Evolutionary conservation across 2,113 vertebrate species (phyloP), one percentile per base, ranked within the genome.

Genomic region (Urocolius indicus): DNA sequence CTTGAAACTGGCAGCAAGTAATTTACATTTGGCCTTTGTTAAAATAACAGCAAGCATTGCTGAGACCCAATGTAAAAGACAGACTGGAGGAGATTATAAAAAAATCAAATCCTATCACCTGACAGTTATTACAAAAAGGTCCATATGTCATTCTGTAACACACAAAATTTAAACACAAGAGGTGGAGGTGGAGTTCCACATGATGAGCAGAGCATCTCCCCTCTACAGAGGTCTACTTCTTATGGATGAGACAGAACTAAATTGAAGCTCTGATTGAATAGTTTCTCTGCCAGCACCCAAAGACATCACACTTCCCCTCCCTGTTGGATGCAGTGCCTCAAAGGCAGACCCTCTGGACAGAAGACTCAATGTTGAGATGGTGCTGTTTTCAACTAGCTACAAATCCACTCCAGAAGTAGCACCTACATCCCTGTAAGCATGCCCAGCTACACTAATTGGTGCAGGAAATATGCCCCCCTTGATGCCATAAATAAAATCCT

Each of bases 1-100:
- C 93, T 97, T 62, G 32, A 88, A 96, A 92, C 94, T 97, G 96
- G 97, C 91, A 97, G 96, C 96, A 96, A 93, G 94, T 95, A 95
- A 95, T 97, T 97, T 98, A 97, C 96, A 97, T 96, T 96, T 98
- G 98, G 93, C 78, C 95, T 97, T 97, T 91, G 93, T 98, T 97
- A 97, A 96, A 93, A 94, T 81, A 96, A 96, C 88, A 97, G 90
- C 83, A 78, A 95, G 80, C 91, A 96, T 96, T 96, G 95, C 4
- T 96, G 95, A 96, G 93, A 95, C 87, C 92, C 97, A 98, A 98
- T 87, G 82, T 65, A 96, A 96, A 96, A 95, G 48, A 67, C 94
- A 96, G 91, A 95, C 11, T 95, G 77, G 59, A 96, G 85, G 26
- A 95, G 48, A 87, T 91, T 94, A 97, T 96, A 94, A 97, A 97